These are phyloP conservation scores for Pristionchus maxplancki DNA, from an alignment of 2,888 invertebrate genomes.

Conservation along the genomic window DNA sequence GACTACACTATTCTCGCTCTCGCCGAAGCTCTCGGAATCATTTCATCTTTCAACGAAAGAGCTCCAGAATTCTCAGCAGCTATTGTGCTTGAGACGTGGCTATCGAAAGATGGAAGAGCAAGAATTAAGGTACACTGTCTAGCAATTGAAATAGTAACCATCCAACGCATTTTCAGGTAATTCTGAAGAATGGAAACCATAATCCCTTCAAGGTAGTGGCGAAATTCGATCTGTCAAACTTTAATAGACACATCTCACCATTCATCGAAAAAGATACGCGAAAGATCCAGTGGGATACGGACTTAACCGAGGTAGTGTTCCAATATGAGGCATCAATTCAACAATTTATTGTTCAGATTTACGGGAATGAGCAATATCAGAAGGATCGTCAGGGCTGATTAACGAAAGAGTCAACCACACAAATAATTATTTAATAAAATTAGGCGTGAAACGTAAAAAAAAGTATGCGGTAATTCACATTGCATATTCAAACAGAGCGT, in stretches of 20 bases:
- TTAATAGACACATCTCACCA: neutral
- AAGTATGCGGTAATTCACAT: no score
- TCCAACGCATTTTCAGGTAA: no score
- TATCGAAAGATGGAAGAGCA: neutral
- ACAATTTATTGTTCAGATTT: neutral
- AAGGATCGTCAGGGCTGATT: no score
- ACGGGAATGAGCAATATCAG: neutral
- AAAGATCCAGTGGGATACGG: neutral
- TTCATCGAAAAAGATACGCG: neutral
- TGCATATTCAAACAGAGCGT: no score
- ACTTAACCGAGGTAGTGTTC: neutral
- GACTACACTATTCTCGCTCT: neutral
- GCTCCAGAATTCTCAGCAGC: neutral
- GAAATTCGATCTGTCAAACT: neutral
- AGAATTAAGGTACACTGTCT: neutral
- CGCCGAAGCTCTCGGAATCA: neutral
- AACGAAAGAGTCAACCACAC: no score
- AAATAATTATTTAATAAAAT: no score
- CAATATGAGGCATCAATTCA: neutral
- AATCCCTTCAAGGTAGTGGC: neutral
- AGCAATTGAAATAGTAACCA: no score
- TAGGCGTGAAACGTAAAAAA: no score
- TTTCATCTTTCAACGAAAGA: neutral
- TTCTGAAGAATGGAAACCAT: neutral
- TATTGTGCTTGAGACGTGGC: neutral